Base-by-base conservation (phyloP, 1,140 invertebrate species). In the Euwallacea fornicatus region DNA sequence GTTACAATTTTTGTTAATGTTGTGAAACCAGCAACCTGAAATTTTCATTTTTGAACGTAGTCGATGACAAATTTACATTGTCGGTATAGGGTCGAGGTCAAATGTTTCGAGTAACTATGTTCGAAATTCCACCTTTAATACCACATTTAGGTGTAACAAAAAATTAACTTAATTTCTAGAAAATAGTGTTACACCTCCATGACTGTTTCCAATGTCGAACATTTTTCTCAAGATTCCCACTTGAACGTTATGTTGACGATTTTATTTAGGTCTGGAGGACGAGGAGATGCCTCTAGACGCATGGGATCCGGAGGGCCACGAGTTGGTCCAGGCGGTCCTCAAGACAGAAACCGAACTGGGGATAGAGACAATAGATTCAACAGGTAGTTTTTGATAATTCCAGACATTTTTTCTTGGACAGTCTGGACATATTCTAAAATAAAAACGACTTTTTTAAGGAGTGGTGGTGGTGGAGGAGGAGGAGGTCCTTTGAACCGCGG, bases 241-340 rank as follows among this genome's bases (percentile, higher is more conserved):
- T 1, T 0, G 46, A 50, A 11, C 3, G 6, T 15, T 43, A 58
- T 43, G 6, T 44, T 33, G 21, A 33, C 21, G 4, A 41, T 61
- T 61, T 15, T n/a, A 54, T 58, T 43, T 46, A 64, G 69, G 58
- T 55, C 61, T 58, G 62, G 69, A 58, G 69, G 69, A 6, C 46
- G 69, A 47, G 69, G 69, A 47, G 69, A 71, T 46, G 41, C n/a
- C 1, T 64, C 46, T 46, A 70, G 77, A 77, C 83, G 84, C 58
- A 79, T 71, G 69, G 69, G 69, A 2, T 54, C 69, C 16, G 69
- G 69, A 16, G 69, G 69, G n/a, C 69, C 69, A 13, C 47, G 83
- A 41, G 81, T 81, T 9, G 82, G 81, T 15, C 79, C 81, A 15
- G 79, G 78, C 21, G 76, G 84, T 6, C 81, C 82, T 33, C 77